Evolutionary conservation across 2,888 invertebrate species (phyloP), one percentile per base, ranked within the genome.

Genomic region (Catocala fraxini): DNA sequence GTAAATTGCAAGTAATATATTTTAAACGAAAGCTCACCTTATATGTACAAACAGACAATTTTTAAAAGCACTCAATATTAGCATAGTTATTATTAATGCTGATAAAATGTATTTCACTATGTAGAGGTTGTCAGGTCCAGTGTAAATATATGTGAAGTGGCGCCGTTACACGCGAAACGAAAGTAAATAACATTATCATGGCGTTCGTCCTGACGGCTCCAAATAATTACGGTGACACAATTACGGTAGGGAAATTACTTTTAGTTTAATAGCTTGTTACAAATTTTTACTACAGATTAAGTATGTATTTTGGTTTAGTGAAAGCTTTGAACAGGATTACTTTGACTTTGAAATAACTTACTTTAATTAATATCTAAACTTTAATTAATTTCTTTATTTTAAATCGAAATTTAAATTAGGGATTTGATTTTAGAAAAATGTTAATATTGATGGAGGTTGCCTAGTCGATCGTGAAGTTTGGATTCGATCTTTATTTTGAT

Each of bases 111-210:
- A 48, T 48, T 48, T 34, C 34, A 48, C 11, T 34, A 48, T 46
- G 46, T 34, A 39, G 25, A 51, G 6, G 45, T 45, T 51, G 51
- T 51, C 45, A 58, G 12, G 33, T 33, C 46, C 41, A 47, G 47
- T 53, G 61, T 63, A 56, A 71, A 65, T 59, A 57, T 65, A 53
- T 46, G 55, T 48, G 56, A n/a, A 59, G 58, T 25, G 48, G 46
- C 7, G 15, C 6, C 12, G 51, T 43, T 52, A 63, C 75, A 75
- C 76, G 75, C 75, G 13, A 75, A 74, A 70, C 25, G 12, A 53
- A 59, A 49, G 56, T 75, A 76, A 75, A 75, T 71, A 75, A 75
- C 59, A 58, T 65, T 65, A 76, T 71, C 73, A 57, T 51, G 63
- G 61, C 49, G 25, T 42, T 34, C 11, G 46, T 60, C 56, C 51